These are phyloP conservation scores for Tinea pellionella DNA, from an alignment of 2,888 invertebrate genomes.

Conservation along the genomic window DNA sequence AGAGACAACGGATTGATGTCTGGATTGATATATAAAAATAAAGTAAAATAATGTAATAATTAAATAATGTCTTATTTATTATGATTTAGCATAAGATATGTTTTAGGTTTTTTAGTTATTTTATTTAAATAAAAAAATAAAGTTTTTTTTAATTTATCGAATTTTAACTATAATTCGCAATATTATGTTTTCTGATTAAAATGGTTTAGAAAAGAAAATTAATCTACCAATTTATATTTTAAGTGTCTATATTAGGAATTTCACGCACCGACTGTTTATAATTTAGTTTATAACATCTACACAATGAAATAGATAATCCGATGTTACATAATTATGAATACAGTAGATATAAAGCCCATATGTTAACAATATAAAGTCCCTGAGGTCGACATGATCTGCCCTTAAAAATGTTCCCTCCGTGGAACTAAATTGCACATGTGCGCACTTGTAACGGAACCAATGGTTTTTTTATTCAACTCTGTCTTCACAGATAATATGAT, in stretches of 20 bases:
- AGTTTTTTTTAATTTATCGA: too few relatives aligned
- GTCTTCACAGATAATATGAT: not conserved
- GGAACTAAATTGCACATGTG: constrained; percentile 28
- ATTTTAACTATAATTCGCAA: too few relatives aligned
- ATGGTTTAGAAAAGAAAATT: too few relatives aligned
- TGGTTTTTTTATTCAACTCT: constrained; percentile 29
- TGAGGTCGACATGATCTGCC: not conserved
- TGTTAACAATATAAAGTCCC: constrained; percentile 38
- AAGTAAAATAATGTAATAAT: too few relatives aligned
- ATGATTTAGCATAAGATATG: too few relatives aligned
- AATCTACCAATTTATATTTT: too few relatives aligned
- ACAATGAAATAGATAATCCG: constrained; percentile 26
- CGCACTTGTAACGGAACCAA: constrained; percentile 58
- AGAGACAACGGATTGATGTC: too few relatives aligned
- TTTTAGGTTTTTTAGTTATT: too few relatives aligned
- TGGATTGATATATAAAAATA: too few relatives aligned
- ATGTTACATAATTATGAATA: constrained; percentile 44
- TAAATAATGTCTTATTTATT: too few relatives aligned
- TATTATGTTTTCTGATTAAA: too few relatives aligned
- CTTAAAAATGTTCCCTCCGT: not conserved
- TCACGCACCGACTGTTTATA: constrained; percentile 43
- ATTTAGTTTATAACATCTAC: not conserved
- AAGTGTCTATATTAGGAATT: constrained; percentile 21
- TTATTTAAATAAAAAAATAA: too few relatives aligned
- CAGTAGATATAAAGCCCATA: constrained; percentile 50